Conservation (phyloP, 2,797 vertebrate species). For the Cossypha dichroa region DNA sequence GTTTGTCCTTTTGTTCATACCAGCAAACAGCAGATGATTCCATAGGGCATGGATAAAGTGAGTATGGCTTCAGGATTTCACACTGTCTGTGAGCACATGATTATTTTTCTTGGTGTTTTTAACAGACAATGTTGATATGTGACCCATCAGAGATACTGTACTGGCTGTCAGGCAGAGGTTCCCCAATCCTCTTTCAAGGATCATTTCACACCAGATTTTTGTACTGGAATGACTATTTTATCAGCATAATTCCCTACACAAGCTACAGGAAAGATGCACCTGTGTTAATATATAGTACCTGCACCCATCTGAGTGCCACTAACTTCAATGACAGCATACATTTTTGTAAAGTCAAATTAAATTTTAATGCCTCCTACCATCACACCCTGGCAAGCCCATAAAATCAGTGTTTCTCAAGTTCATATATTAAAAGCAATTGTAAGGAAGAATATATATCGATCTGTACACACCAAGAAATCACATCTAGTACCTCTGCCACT, state of each 20-base stretch:
- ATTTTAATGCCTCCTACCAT: background rate
- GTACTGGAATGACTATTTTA: background rate
- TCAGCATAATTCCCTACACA: background rate
- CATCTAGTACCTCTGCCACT: background rate
- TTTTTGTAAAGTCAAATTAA: background rate
- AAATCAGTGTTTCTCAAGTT: background rate
- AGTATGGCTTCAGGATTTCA: background rate
- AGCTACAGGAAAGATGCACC: background rate
- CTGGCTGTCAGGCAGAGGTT: background rate
- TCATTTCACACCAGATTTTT: background rate
- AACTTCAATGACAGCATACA: background rate
- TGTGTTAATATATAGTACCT: background rate
- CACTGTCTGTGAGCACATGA: background rate
- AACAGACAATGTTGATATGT: background rate
- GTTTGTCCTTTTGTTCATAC: background rate
- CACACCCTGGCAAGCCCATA: background rate
- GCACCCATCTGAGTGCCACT: background rate
- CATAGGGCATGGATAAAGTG: background rate
- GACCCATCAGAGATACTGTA: background rate
- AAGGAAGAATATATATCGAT: background rate
- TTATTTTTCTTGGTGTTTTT: background rate
- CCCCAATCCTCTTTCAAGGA: background rate
- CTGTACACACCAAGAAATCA: background rate
- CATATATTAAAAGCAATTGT: background rate
- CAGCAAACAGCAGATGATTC: background rate